Evolutionary conservation across 2,888 invertebrate species (phyloP), one percentile per base, ranked within the genome.

Genomic region (Hoplodrina ambigua): DNA sequence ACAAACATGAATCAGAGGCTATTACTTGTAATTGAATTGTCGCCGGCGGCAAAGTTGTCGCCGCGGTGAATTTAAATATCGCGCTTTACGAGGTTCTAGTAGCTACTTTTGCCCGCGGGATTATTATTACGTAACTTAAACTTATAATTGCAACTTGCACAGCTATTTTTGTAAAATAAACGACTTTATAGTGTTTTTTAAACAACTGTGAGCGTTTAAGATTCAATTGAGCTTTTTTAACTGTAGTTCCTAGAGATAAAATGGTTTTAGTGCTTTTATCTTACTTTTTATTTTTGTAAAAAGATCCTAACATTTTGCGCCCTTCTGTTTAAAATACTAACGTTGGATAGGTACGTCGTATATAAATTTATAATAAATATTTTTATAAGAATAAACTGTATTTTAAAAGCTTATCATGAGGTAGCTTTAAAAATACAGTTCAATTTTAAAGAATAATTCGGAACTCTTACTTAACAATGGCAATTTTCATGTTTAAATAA

Each of bases 1-100:
- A 95, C 95, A 96, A 96, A 95, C 95, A 95, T 95, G 95, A 96
- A 96, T 96, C 95, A 95, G 94, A 89, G 94, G 94, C 95, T 95
- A 96, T 96, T 95, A 95, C 93, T 94, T 94, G 94, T 96, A 96
- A 95, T 96, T 95, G 94, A 95, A 96, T 95, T 93, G 93, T 91
- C 94, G 93, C 92, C 88, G 94, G 91, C 92, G 92, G 93, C 91
- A 90, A 92, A 94, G 93, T 94, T 94, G 91, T 88, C 89, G 91
- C 93, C 90, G 89, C 89, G 89, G 89, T 89, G 88, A 94, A 95
- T 95, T 95, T 95, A 95, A 95, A 95, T 95, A 94, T 95, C 92
- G 88, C 91, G 91, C 91, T 93, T 89, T 89, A 89, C 89, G 91
- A 90, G 89, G 89, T 94, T 91, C 89, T 86, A 89, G 89, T 87